Percentiles rank a stretch among this genome's conserved stretches.
These are phyloP conservation scores for Dermochelys coriacea DNA, from an alignment of 2,797 vertebrate species.

Conservation along the genomic window DNA sequence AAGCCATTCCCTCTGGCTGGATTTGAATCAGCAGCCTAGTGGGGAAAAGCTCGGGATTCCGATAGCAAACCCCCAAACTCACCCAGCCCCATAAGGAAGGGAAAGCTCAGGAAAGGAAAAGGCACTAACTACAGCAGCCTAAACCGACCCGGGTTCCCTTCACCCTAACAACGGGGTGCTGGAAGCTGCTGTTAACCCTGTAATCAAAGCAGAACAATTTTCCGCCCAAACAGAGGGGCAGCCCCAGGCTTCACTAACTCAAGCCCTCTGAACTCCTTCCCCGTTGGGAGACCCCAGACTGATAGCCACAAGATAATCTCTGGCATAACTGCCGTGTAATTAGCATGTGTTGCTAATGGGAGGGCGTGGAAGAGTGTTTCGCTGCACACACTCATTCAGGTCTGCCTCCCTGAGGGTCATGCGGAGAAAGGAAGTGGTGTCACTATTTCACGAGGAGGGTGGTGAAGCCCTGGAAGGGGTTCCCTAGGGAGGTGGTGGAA, in stretches of 20 bases:
- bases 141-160: rapidly evolving
- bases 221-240: rapidly evolving
- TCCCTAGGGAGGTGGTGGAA: too few species aligned
- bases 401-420: background rate
- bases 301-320: rapidly evolving
- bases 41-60: background rate
- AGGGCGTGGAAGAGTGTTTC: background rate
- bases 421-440: background rate
- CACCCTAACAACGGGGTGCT: rapidly evolving
- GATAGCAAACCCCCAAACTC: rapidly evolving
- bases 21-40: background rate
- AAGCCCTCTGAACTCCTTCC: background rate
- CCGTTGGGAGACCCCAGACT: background rate
- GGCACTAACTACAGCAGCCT: background rate
- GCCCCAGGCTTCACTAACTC: background rate
- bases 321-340: rapidly evolving
- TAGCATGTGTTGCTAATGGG: background rate
- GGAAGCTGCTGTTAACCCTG: rapidly evolving
- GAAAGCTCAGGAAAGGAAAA: background rate
- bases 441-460: too few species aligned
- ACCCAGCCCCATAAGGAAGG: rapidly evolving
- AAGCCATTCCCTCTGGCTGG: background rate
- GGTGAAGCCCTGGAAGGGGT: too few species aligned
- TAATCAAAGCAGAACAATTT: background rate
- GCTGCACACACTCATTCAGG: background rate